Evolutionary conservation across 92 coral and sea anemone species (phyloP).

Genomic region (Siderastrea siderea): DNA sequence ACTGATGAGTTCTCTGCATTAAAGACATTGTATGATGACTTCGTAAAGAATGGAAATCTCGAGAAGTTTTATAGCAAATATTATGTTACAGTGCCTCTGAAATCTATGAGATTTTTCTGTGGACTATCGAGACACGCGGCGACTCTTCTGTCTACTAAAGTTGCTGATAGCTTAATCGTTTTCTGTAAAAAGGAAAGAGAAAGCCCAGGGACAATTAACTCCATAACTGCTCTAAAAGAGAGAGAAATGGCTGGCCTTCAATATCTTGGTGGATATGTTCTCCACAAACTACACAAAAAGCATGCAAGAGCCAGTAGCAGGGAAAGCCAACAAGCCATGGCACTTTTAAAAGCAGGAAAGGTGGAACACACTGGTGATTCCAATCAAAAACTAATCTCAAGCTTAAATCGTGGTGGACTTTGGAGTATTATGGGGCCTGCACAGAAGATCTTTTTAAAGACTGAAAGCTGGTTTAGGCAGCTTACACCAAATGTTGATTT

Average conservation of each 20-base stretch:
- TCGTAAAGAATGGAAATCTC: slow-evolving; percentile 45
- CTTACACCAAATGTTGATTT: slow-evolving; percentile 1
- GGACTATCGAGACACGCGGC: slow-evolving; percentile 60
- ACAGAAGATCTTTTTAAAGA: slow-evolving; percentile 40
- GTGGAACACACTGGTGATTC: background rate
- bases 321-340: slow-evolving; percentile 55
- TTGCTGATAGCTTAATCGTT: slow-evolving; percentile 39
- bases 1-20: slow-evolving; percentile 22
- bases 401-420: slow-evolving; percentile 50
- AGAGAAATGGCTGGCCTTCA: slow-evolving; percentile 53
- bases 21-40: slow-evolving; percentile 38
- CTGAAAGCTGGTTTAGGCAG: slow-evolving; percentile 23
- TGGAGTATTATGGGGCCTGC: slow-evolving; percentile 46
- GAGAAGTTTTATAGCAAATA: slow-evolving; percentile 53
- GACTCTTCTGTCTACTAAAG: slow-evolving; percentile 51
- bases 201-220: background rate
- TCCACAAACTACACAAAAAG: slow-evolving; percentile 59
- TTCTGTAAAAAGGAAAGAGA: slow-evolving; percentile 30
- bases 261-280: slow-evolving; percentile 57
- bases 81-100: slow-evolving; percentile 47
- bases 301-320: slow-evolving; percentile 40
- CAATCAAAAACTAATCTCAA: slow-evolving; percentile 23
- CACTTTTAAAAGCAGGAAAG: slow-evolving; percentile 45
- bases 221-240: slow-evolving; percentile 8
- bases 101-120: slow-evolving; percentile 33